Percentiles rank a stretch among this genome's conserved stretches.
Evolutionary conservation across 2,797 vertebrate genomes (phyloP).

Genomic region (Lutjanus campechanus): DNA sequence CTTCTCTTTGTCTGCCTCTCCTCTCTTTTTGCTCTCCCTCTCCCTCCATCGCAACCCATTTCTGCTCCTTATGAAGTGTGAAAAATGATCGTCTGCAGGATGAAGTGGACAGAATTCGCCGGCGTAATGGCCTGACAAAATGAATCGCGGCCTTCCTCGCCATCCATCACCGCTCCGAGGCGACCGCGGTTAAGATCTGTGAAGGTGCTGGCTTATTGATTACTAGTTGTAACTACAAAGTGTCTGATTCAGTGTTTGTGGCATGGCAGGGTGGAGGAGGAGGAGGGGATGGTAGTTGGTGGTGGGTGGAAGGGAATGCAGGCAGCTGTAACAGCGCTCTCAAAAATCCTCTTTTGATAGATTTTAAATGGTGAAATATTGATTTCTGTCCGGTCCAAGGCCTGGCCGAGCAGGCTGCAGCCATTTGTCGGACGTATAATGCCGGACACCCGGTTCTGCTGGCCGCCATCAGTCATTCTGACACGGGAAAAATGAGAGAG

Average conservation of each 20-base stretch:
- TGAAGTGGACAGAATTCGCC: slow-evolving; percentile 82
- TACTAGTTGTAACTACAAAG: slow-evolving; percentile 81
- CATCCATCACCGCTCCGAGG: slow-evolving; percentile 82
- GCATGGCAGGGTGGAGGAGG: slow-evolving; percentile 33
- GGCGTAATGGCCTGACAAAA: slow-evolving; percentile 85
- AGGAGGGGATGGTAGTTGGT: slow-evolving; percentile 16
- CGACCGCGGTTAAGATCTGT: slow-evolving; percentile 80
- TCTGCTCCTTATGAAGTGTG: slow-evolving; percentile 81
- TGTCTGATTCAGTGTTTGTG: slow-evolving; percentile 82
- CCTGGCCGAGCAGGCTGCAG: slow-evolving; percentile 66
- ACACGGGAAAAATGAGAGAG: slow-evolving; percentile 74
- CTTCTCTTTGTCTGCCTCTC: slow-evolving; percentile 36
- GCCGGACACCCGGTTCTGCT: slow-evolving; percentile 71
- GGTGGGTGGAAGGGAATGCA: slow-evolving; percentile 44
- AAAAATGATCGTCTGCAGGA: slow-evolving; percentile 82
- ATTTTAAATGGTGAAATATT: slow-evolving; percentile 99
- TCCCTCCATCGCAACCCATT: slow-evolving; percentile 66
- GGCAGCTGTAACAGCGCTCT: slow-evolving; percentile 49
- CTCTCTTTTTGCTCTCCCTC: slow-evolving; percentile 17
- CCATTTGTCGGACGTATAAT: slow-evolving; percentile 77
- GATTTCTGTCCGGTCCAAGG: slow-evolving; percentile 90
- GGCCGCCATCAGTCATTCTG: slow-evolving; percentile 92
- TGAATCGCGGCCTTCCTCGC: slow-evolving; percentile 81
- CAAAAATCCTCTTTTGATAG: slow-evolving; percentile 88
- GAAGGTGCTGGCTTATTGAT: slow-evolving; percentile 85